These are phyloP conservation scores for Riptortus pedestris DNA, from an alignment of 1,140 invertebrate genomes.

Conservation along the genomic window DNA sequence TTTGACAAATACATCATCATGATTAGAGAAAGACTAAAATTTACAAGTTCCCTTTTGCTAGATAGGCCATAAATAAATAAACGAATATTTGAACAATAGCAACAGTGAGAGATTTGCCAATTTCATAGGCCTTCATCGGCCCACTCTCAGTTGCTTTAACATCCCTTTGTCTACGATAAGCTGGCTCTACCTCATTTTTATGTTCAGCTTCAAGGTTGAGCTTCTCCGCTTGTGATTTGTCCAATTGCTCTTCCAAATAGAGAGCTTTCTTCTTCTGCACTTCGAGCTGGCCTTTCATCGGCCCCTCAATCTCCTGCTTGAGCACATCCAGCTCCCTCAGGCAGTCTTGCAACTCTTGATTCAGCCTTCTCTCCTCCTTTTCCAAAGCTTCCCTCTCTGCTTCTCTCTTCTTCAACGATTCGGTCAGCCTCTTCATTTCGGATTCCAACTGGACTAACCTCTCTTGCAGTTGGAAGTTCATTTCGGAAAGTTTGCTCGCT, in stretches of 20 bases:
- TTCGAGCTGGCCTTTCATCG: constrained; percentile 27
- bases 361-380: constrained; percentile 26
- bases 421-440: constrained; percentile 18
- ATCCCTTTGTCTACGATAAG: no score
- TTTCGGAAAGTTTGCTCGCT: neutral
- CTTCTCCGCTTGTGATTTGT: neutral
- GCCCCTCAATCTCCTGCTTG: constrained; percentile 22
- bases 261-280: constrained; percentile 24
- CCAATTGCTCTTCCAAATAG: constrained; percentile 26
- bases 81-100: constrained; percentile 23
- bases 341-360: constrained; percentile 27
- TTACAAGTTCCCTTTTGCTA: neutral
- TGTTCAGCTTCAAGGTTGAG: constrained; percentile 13
- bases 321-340: constrained; percentile 27
- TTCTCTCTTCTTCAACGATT: constrained; percentile 28
- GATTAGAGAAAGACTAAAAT: no score
- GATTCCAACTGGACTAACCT: constrained; percentile 21
- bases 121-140: no score
- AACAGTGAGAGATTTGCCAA: neutral
- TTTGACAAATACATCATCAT: neutral
- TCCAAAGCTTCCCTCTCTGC: constrained; percentile 29
- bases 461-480: constrained; percentile 19
- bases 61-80: constrained; percentile 28
- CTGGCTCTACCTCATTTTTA: constrained; percentile 17
- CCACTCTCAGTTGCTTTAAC: no score